These are phyloP conservation scores for Hirtodrosophila trivittata DNA, from an alignment of 2,888 invertebrate species.

Conservation along the genomic window DNA sequence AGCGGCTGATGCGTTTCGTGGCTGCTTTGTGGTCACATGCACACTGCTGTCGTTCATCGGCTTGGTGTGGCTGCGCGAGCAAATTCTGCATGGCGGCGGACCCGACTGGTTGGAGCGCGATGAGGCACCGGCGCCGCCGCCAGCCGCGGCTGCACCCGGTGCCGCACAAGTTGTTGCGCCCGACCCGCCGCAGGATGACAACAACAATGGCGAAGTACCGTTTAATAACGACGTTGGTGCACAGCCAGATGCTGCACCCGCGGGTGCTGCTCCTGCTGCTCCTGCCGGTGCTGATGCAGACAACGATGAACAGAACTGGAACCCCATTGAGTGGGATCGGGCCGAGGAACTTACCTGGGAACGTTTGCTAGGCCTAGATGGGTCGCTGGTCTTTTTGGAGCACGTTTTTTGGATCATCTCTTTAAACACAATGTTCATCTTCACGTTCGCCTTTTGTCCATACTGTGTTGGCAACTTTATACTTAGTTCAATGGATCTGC, in stretches of 20 bases:
- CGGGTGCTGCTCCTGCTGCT: conserved; percentile 85
- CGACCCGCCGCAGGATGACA: conserved; percentile 83
- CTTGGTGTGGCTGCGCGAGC: conserved; percentile 98
- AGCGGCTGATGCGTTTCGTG: conserved; percentile 96
- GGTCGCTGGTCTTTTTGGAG: conserved; percentile 97
- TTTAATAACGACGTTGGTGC: conserved; percentile 84
- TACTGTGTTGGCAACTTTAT: conserved; percentile 96
- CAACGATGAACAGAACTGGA: conserved; percentile 91
- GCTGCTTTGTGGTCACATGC: conserved; percentile 97
- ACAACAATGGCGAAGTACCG: conserved; percentile 75
- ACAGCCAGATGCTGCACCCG: conserved; percentile 85
- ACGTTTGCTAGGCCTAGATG: conserved; percentile 96
- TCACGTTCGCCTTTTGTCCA: conserved; percentile 98
- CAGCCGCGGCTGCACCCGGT: conserved; percentile 67
- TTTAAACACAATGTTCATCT: conserved; percentile 97
- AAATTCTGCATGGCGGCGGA: conserved; percentile 98
- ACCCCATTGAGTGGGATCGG: conserved; percentile 99
- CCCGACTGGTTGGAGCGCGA: conserved; percentile 96
- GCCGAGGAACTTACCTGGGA: conserved; percentile 99
- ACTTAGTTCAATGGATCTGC: conserved; percentile 87
- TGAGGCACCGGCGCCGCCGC: conserved; percentile 79
- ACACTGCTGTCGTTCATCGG: conserved; percentile 98
- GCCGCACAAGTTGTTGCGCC: conserved; percentile 42
- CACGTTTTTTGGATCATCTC: conserved; percentile 99
- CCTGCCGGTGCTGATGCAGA: conserved; percentile 84